These are phyloP conservation scores for Parauchenoglanis punctatus DNA, from an alignment of 2,797 vertebrate species.

Conservation along the genomic window DNA sequence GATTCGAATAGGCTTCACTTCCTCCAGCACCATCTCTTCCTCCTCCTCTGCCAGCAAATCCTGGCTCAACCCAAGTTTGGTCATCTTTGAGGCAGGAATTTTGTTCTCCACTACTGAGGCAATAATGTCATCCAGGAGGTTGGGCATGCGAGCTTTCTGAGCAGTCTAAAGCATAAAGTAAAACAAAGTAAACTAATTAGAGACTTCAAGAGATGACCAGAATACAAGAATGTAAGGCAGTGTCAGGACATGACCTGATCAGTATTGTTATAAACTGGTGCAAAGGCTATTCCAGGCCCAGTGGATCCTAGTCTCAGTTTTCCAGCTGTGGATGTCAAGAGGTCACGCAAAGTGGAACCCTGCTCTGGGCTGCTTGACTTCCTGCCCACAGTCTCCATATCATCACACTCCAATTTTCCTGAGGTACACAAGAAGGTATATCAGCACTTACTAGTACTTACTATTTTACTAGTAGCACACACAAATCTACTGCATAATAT, in stretches of 20 bases:
- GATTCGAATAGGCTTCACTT: slow-evolving; percentile 42
- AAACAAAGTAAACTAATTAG: slow-evolving; percentile 14
- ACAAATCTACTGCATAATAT: background rate
- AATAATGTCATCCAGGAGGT: slow-evolving; percentile 98
- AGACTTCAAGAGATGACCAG: background rate
- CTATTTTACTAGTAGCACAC: background rate
- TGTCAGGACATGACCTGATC: slow-evolving; percentile 72
- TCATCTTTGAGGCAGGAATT: slow-evolving; percentile 88
- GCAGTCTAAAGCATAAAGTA: slow-evolving; percentile 33
- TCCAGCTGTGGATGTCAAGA: slow-evolving; percentile 94
- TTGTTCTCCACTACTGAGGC: slow-evolving; percentile 99
- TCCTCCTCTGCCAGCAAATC: slow-evolving; percentile 71
- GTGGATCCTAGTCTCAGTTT: slow-evolving; percentile 93
- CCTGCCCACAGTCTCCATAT: slow-evolving; percentile 80
- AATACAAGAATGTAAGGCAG: background rate
- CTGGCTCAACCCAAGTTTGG: slow-evolving; percentile 84
- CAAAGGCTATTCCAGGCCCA: slow-evolving; percentile 94
- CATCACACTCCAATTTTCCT: slow-evolving; percentile 83
- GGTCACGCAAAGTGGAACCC: slow-evolving; percentile 91
- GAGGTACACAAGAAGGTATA: slow-evolving; percentile 52
- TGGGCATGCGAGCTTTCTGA: slow-evolving; percentile 79
- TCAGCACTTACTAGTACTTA: background rate
- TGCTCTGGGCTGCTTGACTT: slow-evolving; percentile 86
- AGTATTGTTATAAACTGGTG: slow-evolving; percentile 89
- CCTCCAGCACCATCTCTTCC: slow-evolving; percentile 62